Conservation (phyloP, 2,797 vertebrate genomes). For the Pipistrellus pygmaeus region DNA sequence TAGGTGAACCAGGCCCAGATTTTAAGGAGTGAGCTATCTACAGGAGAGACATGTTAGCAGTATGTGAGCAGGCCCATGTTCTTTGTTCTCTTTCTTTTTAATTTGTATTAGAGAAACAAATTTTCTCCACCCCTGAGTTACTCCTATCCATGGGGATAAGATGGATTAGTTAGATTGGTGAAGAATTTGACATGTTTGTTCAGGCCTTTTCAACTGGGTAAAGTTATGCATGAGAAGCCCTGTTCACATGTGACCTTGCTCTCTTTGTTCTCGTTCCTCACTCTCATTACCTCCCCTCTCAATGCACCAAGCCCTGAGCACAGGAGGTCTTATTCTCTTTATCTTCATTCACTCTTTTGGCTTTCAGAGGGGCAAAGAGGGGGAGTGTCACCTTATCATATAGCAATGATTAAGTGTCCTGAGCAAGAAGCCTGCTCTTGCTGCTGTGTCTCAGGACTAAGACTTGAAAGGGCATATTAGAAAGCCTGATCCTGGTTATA, state of each 20-base stretch:
- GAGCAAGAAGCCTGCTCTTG: neutral
- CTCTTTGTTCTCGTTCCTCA: neutral
- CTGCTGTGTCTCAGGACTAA: neutral
- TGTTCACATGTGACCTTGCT: neutral
- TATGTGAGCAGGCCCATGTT: neutral
- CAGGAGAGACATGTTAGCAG: neutral
- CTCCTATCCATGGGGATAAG: neutral
- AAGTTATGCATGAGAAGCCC: neutral
- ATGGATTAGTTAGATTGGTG: neutral
- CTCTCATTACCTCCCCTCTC: neutral
- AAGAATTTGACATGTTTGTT: neutral
- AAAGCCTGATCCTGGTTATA: neutral
- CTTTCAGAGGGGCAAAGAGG: neutral
- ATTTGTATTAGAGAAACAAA: conserved; percentile 36
- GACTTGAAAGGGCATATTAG: neutral
- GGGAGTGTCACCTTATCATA: neutral
- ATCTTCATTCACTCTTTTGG: neutral
- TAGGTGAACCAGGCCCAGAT: neutral
- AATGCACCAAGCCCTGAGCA: neutral
- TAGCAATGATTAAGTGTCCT: neutral
- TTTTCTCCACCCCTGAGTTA: neutral
- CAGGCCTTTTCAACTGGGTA: neutral
- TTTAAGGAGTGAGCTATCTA: neutral
- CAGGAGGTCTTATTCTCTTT: neutral
- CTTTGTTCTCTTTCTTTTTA: conserved; percentile 18